A percentile compares a stretch with the other conserved stretches of the same genome.
These are phyloP conservation scores for Hylaeus volcanicus DNA, from an alignment of 1,140 invertebrate genomes.

Conservation along the genomic window DNA sequence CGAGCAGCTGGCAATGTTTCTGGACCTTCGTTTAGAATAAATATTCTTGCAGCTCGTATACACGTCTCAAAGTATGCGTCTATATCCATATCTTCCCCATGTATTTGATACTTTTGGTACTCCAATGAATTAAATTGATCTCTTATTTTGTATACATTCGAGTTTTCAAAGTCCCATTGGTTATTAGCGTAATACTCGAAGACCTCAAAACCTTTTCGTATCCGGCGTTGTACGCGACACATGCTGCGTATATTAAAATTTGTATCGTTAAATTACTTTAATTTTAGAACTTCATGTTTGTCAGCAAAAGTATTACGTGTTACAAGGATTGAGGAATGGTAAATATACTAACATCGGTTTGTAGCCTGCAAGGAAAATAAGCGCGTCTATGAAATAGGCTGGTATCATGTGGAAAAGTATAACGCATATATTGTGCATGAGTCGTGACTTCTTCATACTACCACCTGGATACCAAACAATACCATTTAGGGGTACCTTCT, in stretches of 20 bases:
- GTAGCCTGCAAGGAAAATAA: constrained; percentile 88
- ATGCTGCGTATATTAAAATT: constrained; percentile 80
- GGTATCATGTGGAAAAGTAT: constrained; percentile 92
- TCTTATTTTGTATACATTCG: constrained; percentile 81
- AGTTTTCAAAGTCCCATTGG: constrained; percentile 90
- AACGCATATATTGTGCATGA: constrained; percentile 89
- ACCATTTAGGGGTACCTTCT: constrained; percentile 88
- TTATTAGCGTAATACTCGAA: constrained; percentile 93
- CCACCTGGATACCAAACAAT: constrained; percentile 94
- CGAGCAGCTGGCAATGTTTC: constrained; percentile 87
- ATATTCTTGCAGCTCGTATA: constrained; percentile 86
- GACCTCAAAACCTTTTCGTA: constrained; percentile 90
- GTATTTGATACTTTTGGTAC: constrained; percentile 84
- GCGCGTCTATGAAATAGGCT: constrained; percentile 88
- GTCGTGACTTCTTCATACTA: constrained; percentile 90
- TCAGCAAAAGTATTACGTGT: background rate
- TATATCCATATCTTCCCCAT: constrained; percentile 87
- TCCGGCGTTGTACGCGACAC: constrained; percentile 87
- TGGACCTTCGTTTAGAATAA: constrained; percentile 91
- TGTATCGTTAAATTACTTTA: constrained; percentile 8
- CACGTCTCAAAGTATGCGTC: constrained; percentile 88
- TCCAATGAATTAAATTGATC: constrained; percentile 84
- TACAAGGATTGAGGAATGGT: background rate
- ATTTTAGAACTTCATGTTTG: background rate
- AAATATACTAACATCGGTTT: constrained; percentile 87